Evolutionary conservation across 2,113 vertebrate species (phyloP).

Genomic region (Nesospiza acunhae): DNA sequence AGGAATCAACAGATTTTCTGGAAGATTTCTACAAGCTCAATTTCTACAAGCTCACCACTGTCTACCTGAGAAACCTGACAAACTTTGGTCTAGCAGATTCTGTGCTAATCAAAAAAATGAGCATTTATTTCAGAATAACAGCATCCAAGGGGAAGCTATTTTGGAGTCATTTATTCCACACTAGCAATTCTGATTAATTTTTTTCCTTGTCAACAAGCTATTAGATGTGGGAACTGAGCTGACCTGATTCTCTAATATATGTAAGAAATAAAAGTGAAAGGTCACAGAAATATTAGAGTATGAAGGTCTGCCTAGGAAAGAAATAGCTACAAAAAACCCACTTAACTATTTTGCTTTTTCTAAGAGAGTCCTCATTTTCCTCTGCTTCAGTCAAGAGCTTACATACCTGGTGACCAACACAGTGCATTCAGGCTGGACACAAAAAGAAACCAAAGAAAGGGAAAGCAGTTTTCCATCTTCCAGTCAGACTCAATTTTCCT

Average conservation of each 20-base stretch:
- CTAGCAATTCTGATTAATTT: conserved; percentile 19
- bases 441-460: neutral
- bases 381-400: neutral
- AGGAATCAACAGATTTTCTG: neutral
- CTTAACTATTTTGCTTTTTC: neutral
- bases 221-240: neutral
- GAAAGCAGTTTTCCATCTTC: neutral
- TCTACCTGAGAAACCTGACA: neutral
- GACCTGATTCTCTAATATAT: conserved; percentile 16
- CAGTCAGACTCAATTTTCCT: neutral
- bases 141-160: neutral
- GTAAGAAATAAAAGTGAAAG: conserved; percentile 10
- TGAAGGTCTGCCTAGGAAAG: neutral
- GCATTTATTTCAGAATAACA: neutral
- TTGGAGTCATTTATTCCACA: conserved; percentile 21
- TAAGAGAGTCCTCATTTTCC: neutral
- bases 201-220: conserved; percentile 18
- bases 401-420: neutral
- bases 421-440: neutral
- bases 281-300: neutral
- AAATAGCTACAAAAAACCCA: neutral
- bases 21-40: too few species aligned
- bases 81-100: neutral
- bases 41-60: neutral
- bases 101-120: neutral